Base-by-base conservation (phyloP, 2,797 vertebrate species). In the Coracias cyanogaster region DNA sequence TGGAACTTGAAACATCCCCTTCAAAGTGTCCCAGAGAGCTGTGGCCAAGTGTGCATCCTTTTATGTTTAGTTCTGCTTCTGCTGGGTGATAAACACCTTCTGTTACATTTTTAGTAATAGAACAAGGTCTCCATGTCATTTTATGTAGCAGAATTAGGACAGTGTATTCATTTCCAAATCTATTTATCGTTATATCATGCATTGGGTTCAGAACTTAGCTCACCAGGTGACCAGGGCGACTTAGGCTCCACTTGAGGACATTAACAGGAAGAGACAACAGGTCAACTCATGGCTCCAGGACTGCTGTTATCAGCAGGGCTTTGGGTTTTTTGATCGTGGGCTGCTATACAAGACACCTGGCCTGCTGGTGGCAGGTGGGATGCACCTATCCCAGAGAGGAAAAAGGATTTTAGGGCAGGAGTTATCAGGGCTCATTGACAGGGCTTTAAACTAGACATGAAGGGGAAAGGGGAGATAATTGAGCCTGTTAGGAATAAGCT, bases 1-100 rank as follows among this genome's bases (percentile, higher is more conserved):
- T 22, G 83, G 25, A 77, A 72, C 73, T 79, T 73, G 73, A 93
- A 95, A 72, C 58, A 62, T 58, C 35, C 58, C 74, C 83, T 93
- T 94, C 35, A 73, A 77, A 73, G 67, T 52, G 48, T 80, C 45
- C 43, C 9, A 3, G 64, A 91, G 74, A 90, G 52, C 55, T 60
- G 51, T 52, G 82, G 37, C 46, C n/a, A 84, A 69, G 55, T 4
- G 14, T 64, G 9, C 0, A 0, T 54, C 25, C 28, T 57, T 77
- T 82, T 66, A 37, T 57, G 43, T 77, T 93, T 89, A 77, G 67
- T 67, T 94, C 87, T 90, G 31, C 60, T 74, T 89, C 84, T 92
- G 7, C 71, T 89, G 60, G 28, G 33, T 80, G 43, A 86, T 37
- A 79, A 93, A 84, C 62, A 91, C 41, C 39, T 84, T 89, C 58